A percentile compares a stretch with the other conserved stretches of the same genome.
Evolutionary conservation across 2,797 vertebrate species (phyloP).

Genomic region (Dallia pectoralis): DNA sequence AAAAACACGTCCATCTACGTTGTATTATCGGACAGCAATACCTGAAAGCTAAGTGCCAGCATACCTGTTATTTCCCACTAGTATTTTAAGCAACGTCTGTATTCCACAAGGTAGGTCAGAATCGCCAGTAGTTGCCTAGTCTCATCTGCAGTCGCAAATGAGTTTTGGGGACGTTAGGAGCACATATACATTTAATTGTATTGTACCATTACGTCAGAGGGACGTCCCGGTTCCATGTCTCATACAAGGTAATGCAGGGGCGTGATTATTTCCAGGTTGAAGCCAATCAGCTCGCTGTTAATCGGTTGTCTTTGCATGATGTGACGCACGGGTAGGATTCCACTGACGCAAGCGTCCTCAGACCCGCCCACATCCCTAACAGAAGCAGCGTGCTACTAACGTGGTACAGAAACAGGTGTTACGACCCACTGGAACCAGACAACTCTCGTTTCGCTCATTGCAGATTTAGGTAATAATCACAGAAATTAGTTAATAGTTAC

Average conservation of each 20-base stretch:
- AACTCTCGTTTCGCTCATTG: not conserved
- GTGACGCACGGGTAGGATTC: constrained; percentile 96
- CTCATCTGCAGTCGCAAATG: constrained; percentile 29
- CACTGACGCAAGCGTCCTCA: constrained; percentile 83
- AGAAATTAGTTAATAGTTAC: not conserved
- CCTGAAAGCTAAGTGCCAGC: constrained; percentile 15
- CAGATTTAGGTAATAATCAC: not conserved
- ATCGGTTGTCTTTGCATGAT: constrained; percentile 60
- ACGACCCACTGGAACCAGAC: not conserved
- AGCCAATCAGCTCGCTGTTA: constrained; percentile 66
- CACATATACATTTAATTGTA: constrained; percentile 45
- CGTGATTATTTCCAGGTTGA: constrained; percentile 78
- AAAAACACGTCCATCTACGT: not conserved
- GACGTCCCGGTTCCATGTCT: constrained; percentile 54
- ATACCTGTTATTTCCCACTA: constrained; percentile 47
- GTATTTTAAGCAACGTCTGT: constrained; percentile 27
- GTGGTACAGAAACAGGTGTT: not conserved
- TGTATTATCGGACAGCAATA: constrained; percentile 1
- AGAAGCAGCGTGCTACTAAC: not conserved
- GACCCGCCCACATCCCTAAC: not conserved
- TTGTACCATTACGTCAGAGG: constrained; percentile 66
- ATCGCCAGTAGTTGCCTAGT: constrained; percentile 29
- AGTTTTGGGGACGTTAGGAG: not conserved
- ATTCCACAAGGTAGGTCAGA: constrained; percentile 38
- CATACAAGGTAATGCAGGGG: constrained; percentile 75